phyloP scores from a whole-genome alignment of 1,140 invertebrate genomes.

The Drosophila setifemur region DNA sequence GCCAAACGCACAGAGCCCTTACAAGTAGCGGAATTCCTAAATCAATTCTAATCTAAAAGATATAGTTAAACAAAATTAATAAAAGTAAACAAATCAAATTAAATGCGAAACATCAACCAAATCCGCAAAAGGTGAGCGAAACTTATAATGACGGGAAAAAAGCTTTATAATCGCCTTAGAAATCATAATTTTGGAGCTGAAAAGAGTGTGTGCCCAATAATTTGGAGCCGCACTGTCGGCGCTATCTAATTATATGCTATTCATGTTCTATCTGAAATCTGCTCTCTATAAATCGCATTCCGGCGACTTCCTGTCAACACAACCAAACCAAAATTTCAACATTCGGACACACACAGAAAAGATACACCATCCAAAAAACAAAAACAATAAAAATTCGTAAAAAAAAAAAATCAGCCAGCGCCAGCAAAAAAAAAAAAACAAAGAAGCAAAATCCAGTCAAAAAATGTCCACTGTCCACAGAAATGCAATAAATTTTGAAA shows the following conservation, averaged over 20 bases:
- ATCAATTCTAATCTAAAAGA: constrained; percentile 56
- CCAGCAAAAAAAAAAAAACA: background rate
- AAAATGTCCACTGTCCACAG: constrained; percentile 60
- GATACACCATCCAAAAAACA: constrained; percentile 2
- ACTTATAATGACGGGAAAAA: background rate
- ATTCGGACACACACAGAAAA: constrained; percentile 15
- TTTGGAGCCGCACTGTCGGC: constrained; percentile 12
- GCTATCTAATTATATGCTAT: constrained; percentile 45
- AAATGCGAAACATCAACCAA: background rate
- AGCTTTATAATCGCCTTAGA: background rate
- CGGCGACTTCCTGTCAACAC: constrained; percentile 73
- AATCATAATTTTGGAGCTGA: background rate
- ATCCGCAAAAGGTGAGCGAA: constrained; percentile 49
- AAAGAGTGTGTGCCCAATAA: background rate
- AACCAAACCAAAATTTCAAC: background rate
- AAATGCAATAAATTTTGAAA: constrained; percentile 77
- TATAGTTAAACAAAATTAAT: constrained; percentile 27
- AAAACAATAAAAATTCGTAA: constrained; percentile 44
- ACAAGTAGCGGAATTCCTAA: constrained; percentile 68
- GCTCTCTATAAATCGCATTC: constrained; percentile 60
- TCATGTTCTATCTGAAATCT: constrained; percentile 43
- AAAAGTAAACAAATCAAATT: constrained; percentile 10
- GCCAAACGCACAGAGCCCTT: constrained; percentile 15
- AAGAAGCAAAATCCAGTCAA: constrained; percentile 40
- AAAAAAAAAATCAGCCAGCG: too few species aligned